Base-by-base conservation (phyloP, 1,140 invertebrate species). In the Aphelenchoides besseyi region DNA sequence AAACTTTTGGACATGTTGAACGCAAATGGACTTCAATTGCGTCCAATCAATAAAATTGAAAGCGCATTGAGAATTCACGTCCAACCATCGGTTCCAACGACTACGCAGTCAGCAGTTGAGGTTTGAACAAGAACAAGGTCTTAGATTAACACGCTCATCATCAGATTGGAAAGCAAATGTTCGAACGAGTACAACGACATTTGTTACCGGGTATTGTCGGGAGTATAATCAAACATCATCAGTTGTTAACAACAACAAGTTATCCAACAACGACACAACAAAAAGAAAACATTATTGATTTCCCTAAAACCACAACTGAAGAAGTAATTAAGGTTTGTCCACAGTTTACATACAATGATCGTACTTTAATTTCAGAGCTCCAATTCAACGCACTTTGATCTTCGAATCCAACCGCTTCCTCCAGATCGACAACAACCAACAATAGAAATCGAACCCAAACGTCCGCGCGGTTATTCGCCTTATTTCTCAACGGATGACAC, bases 101-200 rank as follows among this genome's bases (percentile, higher is more conserved):
- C 12, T 48, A 23, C 41, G 55, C 18, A 18, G 55, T 75, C 78
- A 23, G 71, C 76, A 37, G 67, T 54, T 52, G 67, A 80, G 48
- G 59, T 81, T 23, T 5, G 78, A 79, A 53, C 78, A 76, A 1
- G 64, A 67, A 12, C 73, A 78, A 66, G 72, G 75, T 33, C 67
- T 77, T 9, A n/a, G n/a, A n/a, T n/a, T n/a, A n/a, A n/a, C n/a
- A n/a, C 8, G 18, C 3, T 68, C 69, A 5, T 5, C 28, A 72
- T 77, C 30, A 76, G 76, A 79, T 78, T 12, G 77, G 70, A 9
- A 80, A 80, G 67, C 72, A 72, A 0, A 71, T 80, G 0, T 70
- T 80, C 3, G 79, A 80, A 23, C 76, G 78, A 55, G 80, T 80
- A 37, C 78, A 81, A 67, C 69, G 68, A 30, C 79, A 80, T 54